Evolutionary conservation across 2,797 vertebrate species (phyloP).

Genomic region (Pseudocheirus occidentalis): DNA sequence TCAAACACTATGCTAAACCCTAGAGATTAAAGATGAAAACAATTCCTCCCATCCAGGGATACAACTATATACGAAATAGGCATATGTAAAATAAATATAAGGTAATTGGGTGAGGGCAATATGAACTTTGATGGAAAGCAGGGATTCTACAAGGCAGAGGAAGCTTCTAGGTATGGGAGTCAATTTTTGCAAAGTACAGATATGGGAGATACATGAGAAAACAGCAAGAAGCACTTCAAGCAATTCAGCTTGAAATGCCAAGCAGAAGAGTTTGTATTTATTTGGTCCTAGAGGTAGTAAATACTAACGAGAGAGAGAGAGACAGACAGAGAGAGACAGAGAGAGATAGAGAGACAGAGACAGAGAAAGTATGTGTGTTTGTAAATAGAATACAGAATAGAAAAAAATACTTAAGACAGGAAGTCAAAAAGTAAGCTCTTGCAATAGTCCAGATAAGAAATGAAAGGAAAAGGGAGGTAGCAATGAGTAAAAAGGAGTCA

Average conservation of each 20-base stretch:
- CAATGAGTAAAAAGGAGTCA: not conserved
- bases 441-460: not conserved
- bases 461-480: not conserved
- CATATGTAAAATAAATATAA: not conserved
- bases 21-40: not conserved
- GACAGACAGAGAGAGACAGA: no score
- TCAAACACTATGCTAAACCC: not conserved
- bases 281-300: not conserved
- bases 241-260: slow-evolving; percentile 17
- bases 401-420: not conserved
- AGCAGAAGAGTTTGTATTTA: slow-evolving; percentile 34
- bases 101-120: not conserved
- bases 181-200: not conserved
- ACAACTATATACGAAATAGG: not conserved
- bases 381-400: not conserved
- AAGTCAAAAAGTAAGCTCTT: not conserved
- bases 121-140: not conserved
- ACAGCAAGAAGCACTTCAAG: not conserved
- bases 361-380: no score
- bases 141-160: not conserved
- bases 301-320: not conserved
- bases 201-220: not conserved
- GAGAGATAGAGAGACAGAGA: not conserved
- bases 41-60: not conserved
- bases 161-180: not conserved